Evolutionary conservation across 2,113 vertebrate species (phyloP).

Genomic region (Anguilla japonica): DNA sequence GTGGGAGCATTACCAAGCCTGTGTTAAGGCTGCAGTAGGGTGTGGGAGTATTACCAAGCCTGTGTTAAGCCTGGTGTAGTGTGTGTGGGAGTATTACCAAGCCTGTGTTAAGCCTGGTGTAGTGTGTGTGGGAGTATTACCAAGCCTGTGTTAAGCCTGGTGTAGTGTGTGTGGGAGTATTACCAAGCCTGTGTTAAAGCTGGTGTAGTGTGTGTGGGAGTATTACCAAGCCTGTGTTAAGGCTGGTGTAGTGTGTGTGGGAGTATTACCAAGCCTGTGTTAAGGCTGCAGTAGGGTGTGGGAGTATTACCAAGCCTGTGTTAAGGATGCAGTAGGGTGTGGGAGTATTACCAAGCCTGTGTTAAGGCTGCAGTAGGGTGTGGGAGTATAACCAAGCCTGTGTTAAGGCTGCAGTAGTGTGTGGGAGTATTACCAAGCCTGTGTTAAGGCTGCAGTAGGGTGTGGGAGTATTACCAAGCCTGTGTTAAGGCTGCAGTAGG

Average conservation of each 20-base stretch:
- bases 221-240: too few relatives aligned
- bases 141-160: too few relatives aligned
- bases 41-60: background rate
- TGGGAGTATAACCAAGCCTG: background rate
- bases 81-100: background rate
- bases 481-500: background rate
- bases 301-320: background rate
- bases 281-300: background rate
- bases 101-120: background rate
- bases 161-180: background rate
- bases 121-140: background rate
- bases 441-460: background rate
- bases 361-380: background rate
- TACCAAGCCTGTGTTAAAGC: background rate
- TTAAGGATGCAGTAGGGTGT: background rate
- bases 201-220: background rate
- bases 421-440: background rate
- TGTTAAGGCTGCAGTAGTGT: background rate
- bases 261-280: background rate
- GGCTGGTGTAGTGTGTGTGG: too few relatives aligned
- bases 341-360: background rate
- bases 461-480: background rate
- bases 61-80: too few relatives aligned
- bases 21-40: background rate
- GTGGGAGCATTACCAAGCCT: background rate